Conservation (phyloP, 2,113 vertebrate genomes). For the Stigmatopora argus region DNA sequence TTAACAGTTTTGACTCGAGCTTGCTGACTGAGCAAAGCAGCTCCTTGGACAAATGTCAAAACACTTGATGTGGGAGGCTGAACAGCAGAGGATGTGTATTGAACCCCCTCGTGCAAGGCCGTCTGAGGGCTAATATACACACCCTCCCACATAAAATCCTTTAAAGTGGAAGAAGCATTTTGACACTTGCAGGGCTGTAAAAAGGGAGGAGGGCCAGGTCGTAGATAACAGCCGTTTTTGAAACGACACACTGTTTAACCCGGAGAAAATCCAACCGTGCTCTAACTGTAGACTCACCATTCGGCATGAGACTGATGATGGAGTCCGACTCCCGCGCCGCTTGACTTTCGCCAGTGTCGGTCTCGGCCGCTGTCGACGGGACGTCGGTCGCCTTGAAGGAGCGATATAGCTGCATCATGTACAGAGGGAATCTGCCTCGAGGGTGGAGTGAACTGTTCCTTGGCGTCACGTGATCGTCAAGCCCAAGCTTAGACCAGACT, state of each 20-base stretch:
- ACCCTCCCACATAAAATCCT: conserved; percentile 67
- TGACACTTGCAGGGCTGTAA: conserved; percentile 68
- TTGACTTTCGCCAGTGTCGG: conserved; percentile 29
- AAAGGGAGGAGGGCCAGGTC: conserved; percentile 55
- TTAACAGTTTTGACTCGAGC: conserved; percentile 3
- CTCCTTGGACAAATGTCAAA: conserved; percentile 65
- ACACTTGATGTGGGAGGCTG: conserved; percentile 33
- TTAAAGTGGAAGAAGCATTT: conserved; percentile 72
- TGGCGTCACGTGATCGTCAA: conserved; percentile 5
- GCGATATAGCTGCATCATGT: conserved; percentile 83
- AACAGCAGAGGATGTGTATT: conserved; percentile 72
- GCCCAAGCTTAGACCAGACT: conserved; percentile 1
- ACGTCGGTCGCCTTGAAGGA: conserved; percentile 49
- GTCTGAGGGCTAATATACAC: conserved; percentile 77
- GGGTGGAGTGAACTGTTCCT: conserved; percentile 27
- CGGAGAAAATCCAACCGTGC: not conserved
- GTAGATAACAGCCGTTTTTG: conserved; percentile 46
- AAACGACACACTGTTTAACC: conserved; percentile 3
- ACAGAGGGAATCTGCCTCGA: conserved; percentile 60
- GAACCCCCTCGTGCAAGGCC: conserved; percentile 56
- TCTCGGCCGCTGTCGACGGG: conserved; percentile 2
- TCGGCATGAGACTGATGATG: conserved; percentile 74
- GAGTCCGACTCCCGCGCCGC: conserved; percentile 63
- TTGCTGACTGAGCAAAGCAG: conserved; percentile 22
- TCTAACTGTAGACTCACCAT: conserved; percentile 64